Conservation (phyloP, 1,140 invertebrate genomes). For the Asbolus verrucosus region DNA sequence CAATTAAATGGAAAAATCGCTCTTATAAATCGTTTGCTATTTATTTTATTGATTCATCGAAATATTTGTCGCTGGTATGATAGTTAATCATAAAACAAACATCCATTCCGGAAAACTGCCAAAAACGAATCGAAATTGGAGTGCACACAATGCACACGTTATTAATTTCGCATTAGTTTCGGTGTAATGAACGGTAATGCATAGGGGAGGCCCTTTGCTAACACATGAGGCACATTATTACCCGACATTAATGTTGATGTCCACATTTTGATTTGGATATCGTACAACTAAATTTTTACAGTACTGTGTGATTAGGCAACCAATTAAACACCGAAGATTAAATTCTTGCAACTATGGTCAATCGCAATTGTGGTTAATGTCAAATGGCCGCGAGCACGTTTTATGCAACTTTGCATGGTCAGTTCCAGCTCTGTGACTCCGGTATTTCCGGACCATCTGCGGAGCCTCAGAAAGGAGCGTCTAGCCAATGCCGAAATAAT, state of each 20-base stretch:
- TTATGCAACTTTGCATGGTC: too few relatives aligned
- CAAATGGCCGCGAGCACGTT: too few relatives aligned
- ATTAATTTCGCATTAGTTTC: constrained; percentile 30
- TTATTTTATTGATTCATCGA: constrained; percentile 11
- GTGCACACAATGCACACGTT: constrained; percentile 16
- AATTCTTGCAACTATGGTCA: too few relatives aligned
- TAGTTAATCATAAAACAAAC: constrained; percentile 7
- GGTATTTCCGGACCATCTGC: too few relatives aligned
- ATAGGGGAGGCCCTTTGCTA: constrained; percentile 1
- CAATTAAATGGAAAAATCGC: not conserved
- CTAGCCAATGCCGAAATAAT: too few relatives aligned
- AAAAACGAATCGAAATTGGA: not conserved
- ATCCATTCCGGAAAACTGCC: constrained; percentile 11
- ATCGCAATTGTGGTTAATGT: too few relatives aligned
- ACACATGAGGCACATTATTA: constrained; percentile 14
- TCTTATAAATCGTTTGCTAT: constrained; percentile 11
- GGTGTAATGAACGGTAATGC: constrained; percentile 23
- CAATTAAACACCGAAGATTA: too few relatives aligned
- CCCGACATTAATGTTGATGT: constrained; percentile 4
- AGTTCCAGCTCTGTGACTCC: too few relatives aligned
- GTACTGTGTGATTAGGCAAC: not conserved
- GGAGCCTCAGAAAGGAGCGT: too few relatives aligned
- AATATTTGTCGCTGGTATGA: not conserved
- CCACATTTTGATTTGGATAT: not conserved
- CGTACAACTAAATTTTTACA: not conserved